phyloP scores from a whole-genome alignment of 2,113 vertebrate genomes.

The Lophochroa leadbeateri region DNA sequence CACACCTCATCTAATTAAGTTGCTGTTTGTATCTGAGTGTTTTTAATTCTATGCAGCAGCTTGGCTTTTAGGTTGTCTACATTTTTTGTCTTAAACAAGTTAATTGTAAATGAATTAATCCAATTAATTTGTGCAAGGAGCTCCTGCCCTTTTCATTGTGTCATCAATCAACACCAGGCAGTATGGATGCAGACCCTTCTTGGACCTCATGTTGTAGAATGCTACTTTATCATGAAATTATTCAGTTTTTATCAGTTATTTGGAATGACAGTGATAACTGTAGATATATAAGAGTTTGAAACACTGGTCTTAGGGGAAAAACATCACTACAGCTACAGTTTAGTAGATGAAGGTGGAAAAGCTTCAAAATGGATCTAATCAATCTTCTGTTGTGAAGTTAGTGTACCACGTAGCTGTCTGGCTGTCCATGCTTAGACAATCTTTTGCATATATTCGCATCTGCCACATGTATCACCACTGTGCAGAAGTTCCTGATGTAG shows the following conservation, averaged over 20 bases:
- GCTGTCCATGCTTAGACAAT: neutral
- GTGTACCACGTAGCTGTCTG: neutral
- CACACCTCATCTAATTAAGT: neutral
- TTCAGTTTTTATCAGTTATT: slow-evolving; percentile 45
- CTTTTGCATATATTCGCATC: neutral
- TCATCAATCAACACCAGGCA: neutral
- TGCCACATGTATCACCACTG: neutral
- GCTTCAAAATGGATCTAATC: slow-evolving; percentile 65
- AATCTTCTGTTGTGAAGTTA: slow-evolving; percentile 45
- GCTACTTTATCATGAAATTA: slow-evolving; percentile 32
- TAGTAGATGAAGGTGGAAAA: slow-evolving; percentile 58
- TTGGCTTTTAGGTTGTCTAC: neutral
- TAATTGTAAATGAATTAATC: neutral
- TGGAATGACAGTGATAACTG: slow-evolving; percentile 26
- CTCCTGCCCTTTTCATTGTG: neutral
- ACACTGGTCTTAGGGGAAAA: slow-evolving; percentile 27
- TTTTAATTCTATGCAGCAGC: neutral
- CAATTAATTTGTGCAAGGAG: neutral
- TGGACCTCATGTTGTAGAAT: slow-evolving; percentile 21
- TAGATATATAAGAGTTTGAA: slow-evolving; percentile 56
- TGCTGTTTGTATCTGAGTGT: neutral
- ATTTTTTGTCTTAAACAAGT: neutral
- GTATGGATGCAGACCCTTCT: neutral
- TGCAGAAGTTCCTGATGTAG: neutral
- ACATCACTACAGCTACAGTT: slow-evolving; percentile 17